These are phyloP conservation scores for Drosophila leontia DNA, from an alignment of 1,140 invertebrate species.

Conservation along the genomic window DNA sequence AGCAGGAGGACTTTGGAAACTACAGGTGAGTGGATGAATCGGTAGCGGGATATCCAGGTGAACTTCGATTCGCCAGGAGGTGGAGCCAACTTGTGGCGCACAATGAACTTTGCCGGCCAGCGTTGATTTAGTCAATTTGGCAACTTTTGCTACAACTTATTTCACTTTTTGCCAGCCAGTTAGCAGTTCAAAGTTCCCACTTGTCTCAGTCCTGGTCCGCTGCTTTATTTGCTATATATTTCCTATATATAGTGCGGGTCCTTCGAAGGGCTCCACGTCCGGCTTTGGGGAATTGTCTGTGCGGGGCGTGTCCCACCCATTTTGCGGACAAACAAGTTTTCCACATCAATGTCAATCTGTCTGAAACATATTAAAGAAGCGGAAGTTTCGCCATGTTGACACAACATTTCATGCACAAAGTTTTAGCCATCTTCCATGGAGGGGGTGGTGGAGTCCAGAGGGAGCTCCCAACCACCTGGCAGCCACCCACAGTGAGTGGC, in stretches of 20 bases:
- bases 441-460: neutral
- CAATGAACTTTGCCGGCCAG: conserved; percentile 56
- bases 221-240: conserved; percentile 46
- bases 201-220: conserved; percentile 26
- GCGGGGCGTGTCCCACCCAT: conserved; percentile 57
- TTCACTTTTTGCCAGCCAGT: conserved; percentile 65
- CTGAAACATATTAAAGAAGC: conserved; percentile 83
- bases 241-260: conserved; percentile 23
- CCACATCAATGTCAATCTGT: conserved; percentile 84
- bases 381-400: conserved; percentile 83
- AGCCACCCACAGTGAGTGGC: conserved; percentile 59
- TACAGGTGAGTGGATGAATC: conserved; percentile 86
- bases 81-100: conserved; percentile 48
- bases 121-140: conserved; percentile 78
- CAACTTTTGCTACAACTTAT: conserved; percentile 71
- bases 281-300: conserved; percentile 44
- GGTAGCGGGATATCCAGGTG: conserved; percentile 11
- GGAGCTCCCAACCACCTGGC: conserved; percentile 28
- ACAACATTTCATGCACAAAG: conserved; percentile 79
- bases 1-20: conserved; percentile 89
- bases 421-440: conserved; percentile 44
- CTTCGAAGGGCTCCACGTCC: conserved; percentile 19
- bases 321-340: conserved; percentile 77
- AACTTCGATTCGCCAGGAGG: conserved; percentile 11
- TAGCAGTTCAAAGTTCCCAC: conserved; percentile 47